Evolutionary conservation across 1,140 invertebrate species (phyloP), one percentile per base, ranked within the genome.

Genomic region (Vanessa tameamea): DNA sequence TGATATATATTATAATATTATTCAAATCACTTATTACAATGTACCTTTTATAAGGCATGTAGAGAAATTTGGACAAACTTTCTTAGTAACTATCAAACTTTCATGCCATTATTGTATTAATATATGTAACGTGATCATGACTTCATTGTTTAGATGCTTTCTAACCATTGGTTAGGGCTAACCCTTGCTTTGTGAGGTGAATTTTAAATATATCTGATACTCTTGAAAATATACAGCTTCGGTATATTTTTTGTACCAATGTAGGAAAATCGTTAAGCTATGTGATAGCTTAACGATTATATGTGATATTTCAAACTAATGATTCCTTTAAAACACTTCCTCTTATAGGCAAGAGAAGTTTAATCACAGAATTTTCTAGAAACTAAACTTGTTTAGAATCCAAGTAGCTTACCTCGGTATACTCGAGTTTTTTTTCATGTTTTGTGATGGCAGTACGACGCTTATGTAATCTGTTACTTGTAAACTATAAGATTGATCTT

Each of bases 141-240:
- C 23, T 55, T 51, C 65, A 64, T 57, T 71, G 53, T 57, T 50
- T 68, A 63, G 69, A 47, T 72, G 67, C 76, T 82, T 82, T 80
- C 76, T 78, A 80, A 68, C 65, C 15, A 73, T 69, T 67, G 73
- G 69, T 75, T 71, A 75, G 74, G 74, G 64, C 64, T 65, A 48
- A 69, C 74, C 78, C 68, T 78, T 72, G 69, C 23, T 67, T 47
- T 73, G 63, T 68, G 67, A 68, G 20, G 6, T 63, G 67, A 69
- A 65, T 75, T 47, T 66, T 74, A 51, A 72, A 43, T 9, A 43
- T 43, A 43, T 43, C 37, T 43, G 9, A 1, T 43, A 43, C 37
- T 43, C 7, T 9, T 43, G 37, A 43, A 43, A 43, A 9, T 43
- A 43, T 31, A 31, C 26, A 3, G 23, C 16, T 23, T 11, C 59